Evolutionary conservation across 2,888 invertebrate genomes (phyloP).

Genomic region (Eledone cirrhosa): DNA sequence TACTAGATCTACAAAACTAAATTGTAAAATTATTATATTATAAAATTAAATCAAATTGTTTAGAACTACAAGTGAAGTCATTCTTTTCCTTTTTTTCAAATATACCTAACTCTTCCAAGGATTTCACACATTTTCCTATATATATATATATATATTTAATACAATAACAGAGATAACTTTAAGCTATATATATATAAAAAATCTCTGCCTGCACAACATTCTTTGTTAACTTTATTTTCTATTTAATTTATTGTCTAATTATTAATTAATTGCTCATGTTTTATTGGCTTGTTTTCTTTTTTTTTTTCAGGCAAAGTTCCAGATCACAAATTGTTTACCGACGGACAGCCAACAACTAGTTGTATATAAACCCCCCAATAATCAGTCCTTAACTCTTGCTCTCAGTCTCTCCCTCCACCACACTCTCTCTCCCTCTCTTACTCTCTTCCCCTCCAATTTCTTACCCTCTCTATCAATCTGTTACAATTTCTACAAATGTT

Average conservation of each 20-base stretch:
- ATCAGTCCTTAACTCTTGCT: not conserved
- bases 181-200: too few relatives aligned
- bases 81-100: too few relatives aligned
- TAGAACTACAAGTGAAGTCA: too few relatives aligned
- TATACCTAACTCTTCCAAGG: too few relatives aligned
- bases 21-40: too few relatives aligned
- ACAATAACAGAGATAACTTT: too few relatives aligned
- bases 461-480: not conserved
- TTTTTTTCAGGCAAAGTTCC: constrained; percentile 35
- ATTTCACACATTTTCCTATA: too few relatives aligned
- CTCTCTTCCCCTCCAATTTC: not conserved
- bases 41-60: too few relatives aligned
- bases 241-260: not conserved
- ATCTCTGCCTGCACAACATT: too few relatives aligned
- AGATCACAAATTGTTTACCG: constrained; percentile 42
- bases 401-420: not conserved
- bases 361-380: not conserved
- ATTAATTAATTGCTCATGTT: not conserved
- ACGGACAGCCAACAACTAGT: constrained; percentile 39
- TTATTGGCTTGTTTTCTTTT: not conserved
- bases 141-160: too few relatives aligned
- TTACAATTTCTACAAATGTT: not conserved
- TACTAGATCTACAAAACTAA: too few relatives aligned
- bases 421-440: not conserved
- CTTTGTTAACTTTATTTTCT: not conserved